A percentile compares a stretch with the other conserved stretches of the same genome.
Conservation (phyloP, 2,888 invertebrate species). For the Emmelina monodactyla region DNA sequence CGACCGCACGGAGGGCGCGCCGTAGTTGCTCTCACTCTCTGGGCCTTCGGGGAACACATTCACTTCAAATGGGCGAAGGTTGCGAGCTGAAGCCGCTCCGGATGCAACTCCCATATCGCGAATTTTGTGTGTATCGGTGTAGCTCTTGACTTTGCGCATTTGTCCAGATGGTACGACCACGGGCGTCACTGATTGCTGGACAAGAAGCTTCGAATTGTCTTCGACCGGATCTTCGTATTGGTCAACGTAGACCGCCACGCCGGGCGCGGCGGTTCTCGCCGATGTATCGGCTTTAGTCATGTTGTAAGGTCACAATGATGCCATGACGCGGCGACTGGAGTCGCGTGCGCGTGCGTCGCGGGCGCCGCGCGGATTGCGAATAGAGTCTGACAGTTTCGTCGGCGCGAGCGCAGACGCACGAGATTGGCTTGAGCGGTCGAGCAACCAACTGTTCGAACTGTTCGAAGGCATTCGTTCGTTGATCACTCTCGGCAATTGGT, state of each 20-base stretch:
- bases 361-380: slow-evolving; percentile 49
- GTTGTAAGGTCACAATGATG: slow-evolving; percentile 57
- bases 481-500: slow-evolving; percentile 55
- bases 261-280: slow-evolving; percentile 50
- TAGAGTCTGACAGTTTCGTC: slow-evolving; percentile 67
- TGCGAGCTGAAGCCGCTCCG: slow-evolving; percentile 54
- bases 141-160: slow-evolving; percentile 62
- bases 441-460: slow-evolving; percentile 58
- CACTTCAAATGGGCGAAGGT: slow-evolving; percentile 56
- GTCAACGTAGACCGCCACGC: slow-evolving; percentile 52
- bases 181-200: slow-evolving; percentile 35
- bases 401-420: slow-evolving; percentile 57
- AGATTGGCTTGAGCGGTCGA: slow-evolving; percentile 76
- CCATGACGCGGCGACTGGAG: slow-evolving; percentile 50
- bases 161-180: slow-evolving; percentile 53
- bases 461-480: slow-evolving; percentile 38
- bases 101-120: slow-evolving; percentile 52
- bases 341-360: slow-evolving; percentile 57
- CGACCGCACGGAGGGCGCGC: slow-evolving; percentile 76
- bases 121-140: slow-evolving; percentile 55
- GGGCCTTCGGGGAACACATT: slow-evolving; percentile 62
- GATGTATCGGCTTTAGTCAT: slow-evolving; percentile 53
- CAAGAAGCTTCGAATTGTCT: slow-evolving; percentile 48
- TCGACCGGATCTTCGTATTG: slow-evolving; percentile 42
- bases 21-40: slow-evolving; percentile 70